These are phyloP conservation scores for Drosophila sp. DNA, from an alignment of 1,140 invertebrate species.

Conservation along the genomic window DNA sequence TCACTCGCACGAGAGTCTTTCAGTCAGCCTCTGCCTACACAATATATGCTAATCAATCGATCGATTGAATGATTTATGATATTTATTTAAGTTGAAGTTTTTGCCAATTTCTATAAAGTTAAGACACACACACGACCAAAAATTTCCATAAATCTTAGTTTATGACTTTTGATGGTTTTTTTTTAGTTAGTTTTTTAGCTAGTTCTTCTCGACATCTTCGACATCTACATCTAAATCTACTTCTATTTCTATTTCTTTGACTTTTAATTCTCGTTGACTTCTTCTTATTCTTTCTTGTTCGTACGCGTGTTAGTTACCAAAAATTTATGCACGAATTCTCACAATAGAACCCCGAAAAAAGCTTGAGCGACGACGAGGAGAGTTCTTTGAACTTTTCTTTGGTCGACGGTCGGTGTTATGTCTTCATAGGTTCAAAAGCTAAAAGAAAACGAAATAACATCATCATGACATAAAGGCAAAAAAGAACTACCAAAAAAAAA, in stretches of 20 bases:
- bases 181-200: constrained; percentile 2
- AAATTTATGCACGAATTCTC: constrained; percentile 80
- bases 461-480: constrained; percentile 72
- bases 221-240: background rate
- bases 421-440: constrained; percentile 75
- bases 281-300: constrained; percentile 27
- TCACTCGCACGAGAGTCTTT: background rate
- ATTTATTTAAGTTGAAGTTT: constrained; percentile 66
- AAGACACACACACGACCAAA: constrained; percentile 5
- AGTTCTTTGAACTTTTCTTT: constrained; percentile 77
- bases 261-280: constrained; percentile 43
- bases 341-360: constrained; percentile 49
- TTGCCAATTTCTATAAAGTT: constrained; percentile 22
- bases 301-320: constrained; percentile 45
- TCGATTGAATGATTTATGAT: constrained; percentile 15
- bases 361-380: constrained; percentile 32
- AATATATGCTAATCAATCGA: background rate
- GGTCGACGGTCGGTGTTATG: constrained; percentile 65
- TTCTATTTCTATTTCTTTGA: constrained; percentile 35
- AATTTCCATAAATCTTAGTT: constrained; percentile 17
- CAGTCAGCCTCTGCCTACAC: background rate
- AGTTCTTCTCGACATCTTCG: background rate
- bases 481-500: constrained; percentile 52
- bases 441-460: constrained; percentile 79
- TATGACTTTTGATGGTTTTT: background rate